These are phyloP conservation scores for Pipistrellus pygmaeus DNA, from an alignment of 2,797 vertebrate genomes.

Conservation along the genomic window DNA sequence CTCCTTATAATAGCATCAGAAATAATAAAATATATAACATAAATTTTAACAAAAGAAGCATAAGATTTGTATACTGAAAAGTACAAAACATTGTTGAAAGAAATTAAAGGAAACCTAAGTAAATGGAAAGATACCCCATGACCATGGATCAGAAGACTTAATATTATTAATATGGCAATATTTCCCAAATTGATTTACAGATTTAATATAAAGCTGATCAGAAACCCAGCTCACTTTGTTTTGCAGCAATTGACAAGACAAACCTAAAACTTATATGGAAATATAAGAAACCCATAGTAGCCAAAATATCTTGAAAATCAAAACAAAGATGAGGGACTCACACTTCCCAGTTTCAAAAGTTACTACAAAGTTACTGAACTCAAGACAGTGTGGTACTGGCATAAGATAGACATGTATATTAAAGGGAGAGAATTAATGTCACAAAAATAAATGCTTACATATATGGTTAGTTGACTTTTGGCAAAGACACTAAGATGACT, in stretches of 20 bases:
- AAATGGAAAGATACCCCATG: not conserved
- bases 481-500: not conserved
- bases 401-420: not conserved
- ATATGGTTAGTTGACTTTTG: conserved; percentile 16
- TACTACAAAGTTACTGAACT: not conserved
- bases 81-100: not conserved
- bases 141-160: not conserved
- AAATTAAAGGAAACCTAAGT: not conserved
- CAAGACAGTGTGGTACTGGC: not conserved
- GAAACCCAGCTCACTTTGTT: not conserved
- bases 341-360: not conserved
- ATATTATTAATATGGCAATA: not conserved
- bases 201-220: not conserved
- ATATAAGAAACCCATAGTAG: not conserved
- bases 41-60: conserved; percentile 24
- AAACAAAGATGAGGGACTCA: not conserved
- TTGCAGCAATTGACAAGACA: not conserved
- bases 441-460: not conserved
- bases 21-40: conserved; percentile 17
- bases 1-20: not conserved
- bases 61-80: not conserved
- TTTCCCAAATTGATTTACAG: not conserved
- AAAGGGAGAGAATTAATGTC: not conserved
- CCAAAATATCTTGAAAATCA: conserved; percentile 1
- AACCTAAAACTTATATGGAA: not conserved